These are phyloP conservation scores for Bambusicola thoracicus DNA, from an alignment of 2,113 vertebrate species.

Conservation along the genomic window DNA sequence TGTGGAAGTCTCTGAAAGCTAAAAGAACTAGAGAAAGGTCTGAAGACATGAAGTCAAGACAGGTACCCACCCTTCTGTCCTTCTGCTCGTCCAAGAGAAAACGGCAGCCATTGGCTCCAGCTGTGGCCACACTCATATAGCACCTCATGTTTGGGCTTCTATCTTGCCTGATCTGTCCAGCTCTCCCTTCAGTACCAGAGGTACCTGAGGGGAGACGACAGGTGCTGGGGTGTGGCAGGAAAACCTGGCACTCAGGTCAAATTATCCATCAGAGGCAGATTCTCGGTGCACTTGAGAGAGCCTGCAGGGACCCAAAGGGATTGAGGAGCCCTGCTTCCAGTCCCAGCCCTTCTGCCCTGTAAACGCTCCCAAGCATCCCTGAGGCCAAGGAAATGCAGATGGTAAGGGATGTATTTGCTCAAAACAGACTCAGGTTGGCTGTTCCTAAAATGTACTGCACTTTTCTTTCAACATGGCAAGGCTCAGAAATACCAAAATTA, in stretches of 20 bases:
- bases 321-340: background rate
- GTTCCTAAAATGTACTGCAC: background rate
- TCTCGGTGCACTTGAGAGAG: background rate
- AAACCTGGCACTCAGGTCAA: background rate
- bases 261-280: background rate
- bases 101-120: background rate
- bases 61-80: background rate
- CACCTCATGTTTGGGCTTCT: rapidly evolving
- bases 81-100: background rate
- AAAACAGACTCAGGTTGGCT: background rate
- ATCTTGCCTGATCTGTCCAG: background rate
- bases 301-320: background rate
- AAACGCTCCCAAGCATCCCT: background rate
- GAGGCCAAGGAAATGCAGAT: background rate
- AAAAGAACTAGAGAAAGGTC: background rate
- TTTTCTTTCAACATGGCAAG: background rate
- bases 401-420: background rate
- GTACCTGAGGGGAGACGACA: background rate
- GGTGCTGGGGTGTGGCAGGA: background rate
- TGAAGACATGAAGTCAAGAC: background rate
- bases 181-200: background rate
- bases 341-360: background rate
- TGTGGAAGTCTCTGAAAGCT: background rate
- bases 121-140: background rate
- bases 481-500: slow-evolving; percentile 21